Percentiles rank a stretch among this genome's conserved stretches.
Conservation (phyloP, 2,797 vertebrate species). For the Ispidina picta region DNA sequence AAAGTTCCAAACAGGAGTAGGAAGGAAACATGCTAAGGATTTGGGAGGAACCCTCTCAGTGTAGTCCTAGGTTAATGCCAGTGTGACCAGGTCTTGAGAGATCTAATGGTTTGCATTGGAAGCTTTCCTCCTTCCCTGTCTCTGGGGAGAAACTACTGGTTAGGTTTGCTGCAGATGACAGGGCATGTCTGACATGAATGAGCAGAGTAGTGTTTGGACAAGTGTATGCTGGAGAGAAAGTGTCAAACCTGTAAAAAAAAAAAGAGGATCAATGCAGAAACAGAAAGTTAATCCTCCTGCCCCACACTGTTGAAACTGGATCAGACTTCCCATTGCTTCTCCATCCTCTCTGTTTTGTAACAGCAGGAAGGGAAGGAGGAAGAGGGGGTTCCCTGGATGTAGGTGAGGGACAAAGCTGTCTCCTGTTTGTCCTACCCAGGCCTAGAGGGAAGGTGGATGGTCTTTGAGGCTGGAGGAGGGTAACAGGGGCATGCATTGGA, state of each 20-base stretch:
- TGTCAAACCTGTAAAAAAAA: background rate
- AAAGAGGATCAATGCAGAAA: background rate
- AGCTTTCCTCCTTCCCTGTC: background rate
- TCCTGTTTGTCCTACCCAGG: background rate
- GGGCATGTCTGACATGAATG: background rate
- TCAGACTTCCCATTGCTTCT: background rate
- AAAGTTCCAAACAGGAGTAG: background rate
- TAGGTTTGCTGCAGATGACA: background rate
- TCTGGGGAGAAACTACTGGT: rapidly evolving
- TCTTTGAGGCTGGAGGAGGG: background rate
- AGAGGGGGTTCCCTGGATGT: background rate
- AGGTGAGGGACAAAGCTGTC: background rate
- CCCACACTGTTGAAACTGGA: background rate
- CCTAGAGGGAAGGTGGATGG: background rate
- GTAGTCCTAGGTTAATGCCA: background rate
- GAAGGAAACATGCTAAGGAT: background rate
- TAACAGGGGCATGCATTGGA: background rate
- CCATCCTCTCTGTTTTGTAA: background rate
- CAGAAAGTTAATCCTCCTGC: background rate
- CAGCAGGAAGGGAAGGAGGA: background rate
- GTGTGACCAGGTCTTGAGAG: background rate
- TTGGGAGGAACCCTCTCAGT: background rate
- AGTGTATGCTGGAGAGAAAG: background rate
- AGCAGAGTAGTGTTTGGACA: background rate
- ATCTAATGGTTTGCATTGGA: background rate